phyloP scores from a whole-genome alignment of 2,797 vertebrate genomes.

The Oryzias sinensis region DNA sequence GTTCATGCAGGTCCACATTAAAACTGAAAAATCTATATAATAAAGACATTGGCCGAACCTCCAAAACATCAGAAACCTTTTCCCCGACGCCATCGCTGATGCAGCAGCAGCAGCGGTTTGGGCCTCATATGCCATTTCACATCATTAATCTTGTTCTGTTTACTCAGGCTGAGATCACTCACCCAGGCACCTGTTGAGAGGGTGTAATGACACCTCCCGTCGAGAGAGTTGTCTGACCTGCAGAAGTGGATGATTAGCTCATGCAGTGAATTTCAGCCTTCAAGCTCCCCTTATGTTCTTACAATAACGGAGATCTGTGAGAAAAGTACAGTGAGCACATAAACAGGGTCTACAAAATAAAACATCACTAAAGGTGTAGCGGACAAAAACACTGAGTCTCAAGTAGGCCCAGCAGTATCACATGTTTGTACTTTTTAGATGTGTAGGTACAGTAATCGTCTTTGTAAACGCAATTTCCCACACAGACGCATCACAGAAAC shows the following conservation, averaged over 20 bases:
- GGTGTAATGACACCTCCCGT: constrained; percentile 63
- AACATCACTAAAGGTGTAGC: no score
- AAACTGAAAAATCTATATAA: constrained; percentile 13
- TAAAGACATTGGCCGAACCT: constrained; percentile 22
- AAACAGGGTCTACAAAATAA: no score
- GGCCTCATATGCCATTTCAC: constrained; percentile 55
- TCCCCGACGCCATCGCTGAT: constrained; percentile 41
- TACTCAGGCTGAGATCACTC: constrained; percentile 71
- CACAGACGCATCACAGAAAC: no score
- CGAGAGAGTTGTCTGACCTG: constrained; percentile 39
- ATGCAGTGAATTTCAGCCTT: constrained; percentile 40
- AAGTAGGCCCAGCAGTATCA: no score
- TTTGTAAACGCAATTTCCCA: no score
- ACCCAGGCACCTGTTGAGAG: constrained; percentile 65
- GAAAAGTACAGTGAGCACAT: no score
- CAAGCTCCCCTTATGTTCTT: constrained; percentile 25
- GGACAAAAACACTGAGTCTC: no score
- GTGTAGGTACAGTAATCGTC: no score
- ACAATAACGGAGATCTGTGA: no score
- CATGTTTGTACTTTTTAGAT: no score
- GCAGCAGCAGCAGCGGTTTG: constrained; percentile 32
- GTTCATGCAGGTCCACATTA: constrained; percentile 1
- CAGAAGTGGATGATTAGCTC: constrained; percentile 28
- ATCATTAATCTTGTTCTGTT: constrained; percentile 75
- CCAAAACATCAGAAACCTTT: constrained; percentile 51